Base-by-base conservation (phyloP, 2,888 invertebrate genomes). In the Lochmaea capreae region DNA sequence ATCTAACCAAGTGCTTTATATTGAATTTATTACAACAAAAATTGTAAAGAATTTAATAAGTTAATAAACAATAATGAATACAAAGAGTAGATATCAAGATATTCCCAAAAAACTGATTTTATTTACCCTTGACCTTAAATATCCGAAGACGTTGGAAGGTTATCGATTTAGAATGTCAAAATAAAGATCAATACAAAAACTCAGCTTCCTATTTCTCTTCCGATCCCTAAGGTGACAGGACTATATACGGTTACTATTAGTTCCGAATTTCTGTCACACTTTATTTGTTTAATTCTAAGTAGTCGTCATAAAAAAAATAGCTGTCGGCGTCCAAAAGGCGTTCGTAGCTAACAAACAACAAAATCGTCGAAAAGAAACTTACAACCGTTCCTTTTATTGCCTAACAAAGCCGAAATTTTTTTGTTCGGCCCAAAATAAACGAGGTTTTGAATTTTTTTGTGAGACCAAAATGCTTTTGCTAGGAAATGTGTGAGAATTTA, bases 331-430 rank as follows among this genome's bases (percentile, higher is more conserved):
- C 58, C 26, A 14, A 58, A 11, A 58, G 58, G 4, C 58, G 58
- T 26, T 26, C 58, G 26, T 3, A 26, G 22, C 18, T 58, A 22
- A 26, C 58, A 26, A 58, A 58, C 14, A 18, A 57, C 33, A 33
- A 33, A 16, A 22, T 6, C 22, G 14, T 18, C 58, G 58, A 26
- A 26, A 14, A 58, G 26, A 22, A 58, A 12, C 58, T 58, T 14
- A 26, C 26, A 14, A 6, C 3, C n/a, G 58, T 58, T 26, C 58
- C 22, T 58, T 58, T 58, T 58, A 58, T 26, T 22, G 26, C 22
- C 22, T 26, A 22, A 58, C 58, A 26, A 58, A 26, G 58, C 57
- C 18, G 57, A 58, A 11, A 26, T 58, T 58, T 58, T 58, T 58
- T 26, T 11, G 22, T 8, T 6, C 58, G 26, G 14, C 58, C 26